phyloP scores from a whole-genome alignment of 2,113 vertebrate genomes.

The Rhagologus leucostigma region DNA sequence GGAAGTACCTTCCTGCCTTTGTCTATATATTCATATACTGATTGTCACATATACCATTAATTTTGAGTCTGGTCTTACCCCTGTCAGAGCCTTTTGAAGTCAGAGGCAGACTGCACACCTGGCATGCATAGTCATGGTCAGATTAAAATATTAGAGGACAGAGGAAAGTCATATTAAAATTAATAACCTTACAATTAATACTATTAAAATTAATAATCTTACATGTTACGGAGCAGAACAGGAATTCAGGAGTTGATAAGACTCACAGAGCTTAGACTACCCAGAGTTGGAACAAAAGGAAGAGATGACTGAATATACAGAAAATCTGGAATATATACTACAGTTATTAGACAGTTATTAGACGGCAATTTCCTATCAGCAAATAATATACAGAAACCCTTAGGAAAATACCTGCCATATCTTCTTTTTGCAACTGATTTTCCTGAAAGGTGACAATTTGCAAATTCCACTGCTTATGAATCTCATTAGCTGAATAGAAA shows the following conservation, averaged over 20 bases:
- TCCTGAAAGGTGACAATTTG: background rate
- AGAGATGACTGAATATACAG: background rate
- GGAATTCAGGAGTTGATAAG: background rate
- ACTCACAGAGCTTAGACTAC: accelerated
- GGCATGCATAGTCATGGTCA: background rate
- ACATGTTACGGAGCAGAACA: background rate
- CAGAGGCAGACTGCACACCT: background rate
- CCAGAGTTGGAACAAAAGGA: accelerated
- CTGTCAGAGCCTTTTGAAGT: background rate
- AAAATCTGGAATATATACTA: background rate
- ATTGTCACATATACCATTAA: background rate
- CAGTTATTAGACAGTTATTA: background rate
- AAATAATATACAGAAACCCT: background rate
- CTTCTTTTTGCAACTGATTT: background rate
- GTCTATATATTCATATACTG: background rate
- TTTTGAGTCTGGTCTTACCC: background rate
- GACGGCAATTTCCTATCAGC: background rate
- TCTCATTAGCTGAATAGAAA: background rate
- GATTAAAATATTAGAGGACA: background rate
- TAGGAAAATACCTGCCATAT: background rate
- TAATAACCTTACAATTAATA: background rate
- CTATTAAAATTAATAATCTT: background rate
- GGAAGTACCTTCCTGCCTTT: background rate
- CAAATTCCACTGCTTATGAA: background rate
- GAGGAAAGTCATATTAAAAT: background rate